Conservation (phyloP, 2,888 invertebrate genomes). For the Sarcophaga rosellei region DNA sequence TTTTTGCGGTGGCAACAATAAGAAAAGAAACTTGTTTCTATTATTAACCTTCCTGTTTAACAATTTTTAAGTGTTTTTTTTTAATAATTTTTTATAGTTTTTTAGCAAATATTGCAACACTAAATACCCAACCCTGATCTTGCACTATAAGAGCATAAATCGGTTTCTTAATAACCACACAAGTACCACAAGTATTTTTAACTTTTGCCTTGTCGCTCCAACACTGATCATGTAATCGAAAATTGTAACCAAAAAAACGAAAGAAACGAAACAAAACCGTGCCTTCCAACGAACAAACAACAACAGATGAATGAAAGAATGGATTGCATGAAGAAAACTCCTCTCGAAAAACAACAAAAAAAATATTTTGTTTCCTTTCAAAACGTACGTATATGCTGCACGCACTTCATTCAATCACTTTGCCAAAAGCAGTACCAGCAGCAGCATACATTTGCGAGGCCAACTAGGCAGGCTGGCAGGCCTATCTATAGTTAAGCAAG, state of each 20-base stretch:
- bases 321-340: constrained; percentile 10
- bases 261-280: too few relatives aligned
- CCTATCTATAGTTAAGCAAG: too few relatives aligned
- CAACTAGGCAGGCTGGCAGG: too few relatives aligned
- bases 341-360: constrained; percentile 5
- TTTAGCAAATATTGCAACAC: constrained; percentile 14
- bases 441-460: too few relatives aligned
- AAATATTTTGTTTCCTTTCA: constrained; percentile 41
- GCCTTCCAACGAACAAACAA: background rate
- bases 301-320: constrained; percentile 22
- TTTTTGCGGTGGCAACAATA: too few relatives aligned
- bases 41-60: constrained; percentile 14
- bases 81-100: background rate
- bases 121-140: constrained; percentile 66
- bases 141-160: constrained; percentile 56
- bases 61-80: background rate
- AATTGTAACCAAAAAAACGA: too few relatives aligned
- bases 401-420: background rate
- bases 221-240: too few relatives aligned
- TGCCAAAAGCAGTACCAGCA: too few relatives aligned
- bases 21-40: constrained; percentile 20
- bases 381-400: background rate
- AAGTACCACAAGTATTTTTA: constrained; percentile 13
- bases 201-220: too few relatives aligned
- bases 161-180: background rate